These are phyloP conservation scores for Sclerurus mexicanus DNA, from an alignment of 2,113 vertebrate species.

Conservation along the genomic window DNA sequence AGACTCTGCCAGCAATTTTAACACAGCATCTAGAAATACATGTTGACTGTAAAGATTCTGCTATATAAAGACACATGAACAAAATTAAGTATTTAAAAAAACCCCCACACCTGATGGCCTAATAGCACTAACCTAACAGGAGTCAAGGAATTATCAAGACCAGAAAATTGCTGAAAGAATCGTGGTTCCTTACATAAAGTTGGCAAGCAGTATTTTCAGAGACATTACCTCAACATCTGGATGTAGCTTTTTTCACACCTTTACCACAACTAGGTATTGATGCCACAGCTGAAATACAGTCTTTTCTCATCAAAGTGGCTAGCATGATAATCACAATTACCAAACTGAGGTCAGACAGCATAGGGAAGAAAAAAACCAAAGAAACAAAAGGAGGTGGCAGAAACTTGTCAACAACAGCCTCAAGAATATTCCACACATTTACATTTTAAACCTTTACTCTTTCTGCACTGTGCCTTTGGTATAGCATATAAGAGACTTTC, in stretches of 20 bases:
- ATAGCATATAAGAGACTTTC: neutral
- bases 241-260: neutral
- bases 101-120: conserved; percentile 9
- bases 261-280: neutral
- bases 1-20: conserved; percentile 84
- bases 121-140: neutral
- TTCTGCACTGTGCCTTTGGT: neutral
- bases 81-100: conserved; percentile 49
- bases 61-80: conserved; percentile 75
- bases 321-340: neutral
- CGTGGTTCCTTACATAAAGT: neutral
- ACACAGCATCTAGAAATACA: conserved; percentile 85
- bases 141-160: neutral
- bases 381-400: neutral
- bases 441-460: neutral
- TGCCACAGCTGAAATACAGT: neutral
- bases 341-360: neutral
- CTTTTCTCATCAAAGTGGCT: neutral
- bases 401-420: neutral
- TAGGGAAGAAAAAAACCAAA: neutral
- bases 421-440: neutral
- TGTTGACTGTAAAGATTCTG: conserved; percentile 74
- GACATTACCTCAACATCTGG: neutral
- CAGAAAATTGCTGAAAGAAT: neutral
- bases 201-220: neutral